Percentiles rank a stretch among this genome's conserved stretches.
phyloP scores from a whole-genome alignment of 2,888 invertebrate species.

The Liopterus haemorrhoidalis region DNA sequence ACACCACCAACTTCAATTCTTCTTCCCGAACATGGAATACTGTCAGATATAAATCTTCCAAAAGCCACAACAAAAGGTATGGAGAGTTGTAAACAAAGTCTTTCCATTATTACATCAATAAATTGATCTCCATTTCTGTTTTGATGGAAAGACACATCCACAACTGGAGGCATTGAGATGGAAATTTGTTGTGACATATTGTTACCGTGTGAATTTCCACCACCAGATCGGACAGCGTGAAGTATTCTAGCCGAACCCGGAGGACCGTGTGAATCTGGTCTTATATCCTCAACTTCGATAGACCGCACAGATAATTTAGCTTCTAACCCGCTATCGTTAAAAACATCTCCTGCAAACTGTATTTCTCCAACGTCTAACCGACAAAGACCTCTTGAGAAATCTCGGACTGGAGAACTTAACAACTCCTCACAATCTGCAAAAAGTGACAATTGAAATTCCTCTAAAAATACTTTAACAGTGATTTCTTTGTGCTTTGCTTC shows the following conservation, averaged over 20 bases:
- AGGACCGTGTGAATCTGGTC: constrained; percentile 67
- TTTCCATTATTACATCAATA: constrained; percentile 67
- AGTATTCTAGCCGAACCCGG: no score
- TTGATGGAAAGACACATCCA: constrained; percentile 62
- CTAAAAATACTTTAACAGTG: constrained; percentile 56
- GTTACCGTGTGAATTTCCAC: no score
- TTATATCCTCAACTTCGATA: constrained; percentile 64
- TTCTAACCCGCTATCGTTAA: constrained; percentile 64
- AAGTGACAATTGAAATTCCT: constrained; percentile 63
- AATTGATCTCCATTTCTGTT: constrained; percentile 56
- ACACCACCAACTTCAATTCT: constrained; percentile 59
- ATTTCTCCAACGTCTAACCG: constrained; percentile 65
- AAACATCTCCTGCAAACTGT: constrained; percentile 56
- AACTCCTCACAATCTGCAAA: constrained; percentile 71
- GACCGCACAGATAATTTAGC: constrained; percentile 65
- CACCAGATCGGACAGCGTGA: no score
- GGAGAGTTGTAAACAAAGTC: constrained; percentile 65
- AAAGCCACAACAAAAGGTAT: constrained; percentile 60
- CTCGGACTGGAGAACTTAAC: constrained; percentile 67
- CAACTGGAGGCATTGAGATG: constrained; percentile 64
- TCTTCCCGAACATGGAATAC: constrained; percentile 51
- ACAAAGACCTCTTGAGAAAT: constrained; percentile 64
- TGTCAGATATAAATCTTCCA: constrained; percentile 43
- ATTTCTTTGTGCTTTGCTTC: constrained; percentile 60
- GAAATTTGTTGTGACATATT: constrained; percentile 48